Percentiles rank a stretch among this genome's conserved stretches.
Evolutionary conservation across 1,140 invertebrate genomes (phyloP).

Genomic region (Rhynchophorus ferrugineus): DNA sequence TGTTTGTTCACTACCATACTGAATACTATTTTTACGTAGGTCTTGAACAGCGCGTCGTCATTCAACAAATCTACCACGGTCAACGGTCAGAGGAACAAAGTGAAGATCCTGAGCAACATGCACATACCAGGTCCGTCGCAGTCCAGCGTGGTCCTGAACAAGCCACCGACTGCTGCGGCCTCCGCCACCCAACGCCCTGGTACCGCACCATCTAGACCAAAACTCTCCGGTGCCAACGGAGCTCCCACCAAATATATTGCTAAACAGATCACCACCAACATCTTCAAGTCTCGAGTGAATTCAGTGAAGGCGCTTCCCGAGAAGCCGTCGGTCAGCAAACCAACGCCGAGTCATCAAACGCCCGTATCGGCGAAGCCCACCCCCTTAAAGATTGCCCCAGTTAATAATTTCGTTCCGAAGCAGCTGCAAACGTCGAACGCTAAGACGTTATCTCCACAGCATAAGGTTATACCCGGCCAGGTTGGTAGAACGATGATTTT

Average conservation of each 20-base stretch:
- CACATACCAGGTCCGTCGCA: constrained; percentile 29
- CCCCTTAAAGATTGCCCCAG: no score
- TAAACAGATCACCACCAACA: constrained; percentile 20
- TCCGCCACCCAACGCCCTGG: neutral
- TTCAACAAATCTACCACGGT: constrained; percentile 19
- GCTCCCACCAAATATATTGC: constrained; percentile 12
- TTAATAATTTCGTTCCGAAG: constrained; percentile 27
- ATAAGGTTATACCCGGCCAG: constrained; percentile 27
- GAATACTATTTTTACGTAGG: constrained; percentile 27
- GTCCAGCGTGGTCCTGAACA: constrained; percentile 30
- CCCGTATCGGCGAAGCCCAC: constrained; percentile 34
- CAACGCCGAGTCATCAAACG: constrained; percentile 28
- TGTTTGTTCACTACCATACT: no score
- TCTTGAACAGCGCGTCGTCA: constrained; percentile 22
- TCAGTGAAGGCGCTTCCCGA: constrained; percentile 13
- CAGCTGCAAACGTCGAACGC: constrained; percentile 25
- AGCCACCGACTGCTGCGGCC: constrained; percentile 12
- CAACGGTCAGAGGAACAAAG: constrained; percentile 37
- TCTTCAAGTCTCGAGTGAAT: constrained; percentile 16
- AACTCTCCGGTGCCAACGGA: neutral
- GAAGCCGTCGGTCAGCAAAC: constrained; percentile 14
- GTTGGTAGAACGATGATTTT: no score
- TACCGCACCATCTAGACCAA: neutral
- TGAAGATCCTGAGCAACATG: constrained; percentile 39
- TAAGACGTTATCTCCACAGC: constrained; percentile 34